phyloP scores from a whole-genome alignment of 2,888 invertebrate species.

The Scaptomyza parva region DNA sequence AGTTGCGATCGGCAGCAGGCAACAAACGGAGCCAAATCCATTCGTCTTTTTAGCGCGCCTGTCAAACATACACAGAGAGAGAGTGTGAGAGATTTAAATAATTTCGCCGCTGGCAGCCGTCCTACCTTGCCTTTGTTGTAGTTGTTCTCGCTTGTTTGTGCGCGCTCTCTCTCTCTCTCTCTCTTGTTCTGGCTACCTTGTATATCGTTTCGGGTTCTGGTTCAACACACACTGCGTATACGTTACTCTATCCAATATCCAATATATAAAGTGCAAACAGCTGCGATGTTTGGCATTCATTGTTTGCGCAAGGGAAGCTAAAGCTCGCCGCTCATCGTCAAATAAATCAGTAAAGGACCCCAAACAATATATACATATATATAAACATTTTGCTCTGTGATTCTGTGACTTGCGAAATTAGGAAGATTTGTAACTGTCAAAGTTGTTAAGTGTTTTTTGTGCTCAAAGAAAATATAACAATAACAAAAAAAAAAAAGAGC shows the following conservation, averaged over 20 bases:
- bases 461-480: slow-evolving; percentile 17
- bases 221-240: slow-evolving; percentile 49
- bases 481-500: slow-evolving; percentile 7
- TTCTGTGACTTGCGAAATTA: slow-evolving; percentile 15
- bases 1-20: slow-evolving; percentile 62
- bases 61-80: slow-evolving; percentile 1
- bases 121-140: slow-evolving; percentile 25
- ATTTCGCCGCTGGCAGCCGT: slow-evolving; percentile 41
- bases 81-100: slow-evolving; percentile 29
- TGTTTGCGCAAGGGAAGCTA: slow-evolving; percentile 67
- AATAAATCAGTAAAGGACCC: slow-evolving; percentile 28
- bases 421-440: slow-evolving; percentile 50
- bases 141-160: slow-evolving; percentile 4
- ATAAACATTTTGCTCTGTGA: slow-evolving; percentile 5
- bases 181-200: slow-evolving; percentile 21
- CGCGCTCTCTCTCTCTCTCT: background rate
- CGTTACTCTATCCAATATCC: slow-evolving; percentile 34
- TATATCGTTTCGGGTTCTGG: slow-evolving; percentile 39
- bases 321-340: slow-evolving; percentile 28
- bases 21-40: slow-evolving; percentile 59
- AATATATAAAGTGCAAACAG: slow-evolving; percentile 70
- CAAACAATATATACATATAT: background rate
- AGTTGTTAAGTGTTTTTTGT: slow-evolving; percentile 41
- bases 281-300: slow-evolving; percentile 68
- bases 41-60: slow-evolving; percentile 20